Evolutionary conservation across 2,888 invertebrate species (phyloP).

Genomic region (Dicranocentrus wangi): DNA sequence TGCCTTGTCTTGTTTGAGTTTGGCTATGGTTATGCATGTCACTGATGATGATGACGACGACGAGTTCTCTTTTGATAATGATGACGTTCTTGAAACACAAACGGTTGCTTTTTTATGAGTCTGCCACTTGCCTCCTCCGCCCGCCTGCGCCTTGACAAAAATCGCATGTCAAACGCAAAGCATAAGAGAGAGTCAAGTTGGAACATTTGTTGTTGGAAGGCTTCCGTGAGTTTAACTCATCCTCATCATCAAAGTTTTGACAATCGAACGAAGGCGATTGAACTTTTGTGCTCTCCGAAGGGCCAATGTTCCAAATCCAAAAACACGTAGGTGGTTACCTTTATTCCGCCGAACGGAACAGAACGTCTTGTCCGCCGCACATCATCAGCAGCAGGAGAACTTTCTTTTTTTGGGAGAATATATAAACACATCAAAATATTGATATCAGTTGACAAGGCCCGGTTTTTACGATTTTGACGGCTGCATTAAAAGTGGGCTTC

Average conservation of each 20-base stretch:
- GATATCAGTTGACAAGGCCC: neutral
- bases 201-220: constrained; percentile 5
- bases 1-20: constrained; percentile 11
- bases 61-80: neutral
- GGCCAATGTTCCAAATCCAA: neutral
- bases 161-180: constrained; percentile 45
- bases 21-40: constrained; percentile 36
- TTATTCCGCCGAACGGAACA: neutral
- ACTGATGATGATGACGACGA: neutral
- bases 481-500: neutral
- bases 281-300: neutral
- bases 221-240: constrained; percentile 34
- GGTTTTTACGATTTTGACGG: constrained; percentile 12
- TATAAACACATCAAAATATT: neutral
- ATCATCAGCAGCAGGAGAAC: no score
- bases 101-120: neutral
- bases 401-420: neutral
- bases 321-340: no score
- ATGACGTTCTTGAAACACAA: neutral
- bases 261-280: constrained; percentile 28
- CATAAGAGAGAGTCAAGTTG: neutral
- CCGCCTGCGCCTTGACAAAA: constrained; percentile 42
- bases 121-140: no score
- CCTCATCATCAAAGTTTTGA: neutral
- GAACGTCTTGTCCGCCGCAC: no score